Percentiles rank a stretch among this genome's conserved stretches.
Evolutionary conservation across 2,113 vertebrate species (phyloP).

Genomic region (Hepsetus odoe): DNA sequence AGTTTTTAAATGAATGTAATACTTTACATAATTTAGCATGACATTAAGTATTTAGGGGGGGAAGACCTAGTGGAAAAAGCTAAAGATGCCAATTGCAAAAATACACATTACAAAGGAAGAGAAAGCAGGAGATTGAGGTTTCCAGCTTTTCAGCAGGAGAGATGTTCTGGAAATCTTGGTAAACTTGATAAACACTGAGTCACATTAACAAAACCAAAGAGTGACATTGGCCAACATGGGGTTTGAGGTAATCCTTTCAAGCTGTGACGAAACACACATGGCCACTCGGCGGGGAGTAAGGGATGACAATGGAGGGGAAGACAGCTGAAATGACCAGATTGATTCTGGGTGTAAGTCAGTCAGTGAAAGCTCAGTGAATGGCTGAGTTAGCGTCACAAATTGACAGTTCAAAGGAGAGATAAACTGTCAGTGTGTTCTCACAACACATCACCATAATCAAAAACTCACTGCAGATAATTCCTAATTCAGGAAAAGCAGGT

Average conservation of each 20-base stretch:
- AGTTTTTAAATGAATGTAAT: no score
- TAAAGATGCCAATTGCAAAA: no score
- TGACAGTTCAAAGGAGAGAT: slow-evolving; percentile 24
- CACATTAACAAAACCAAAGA: slow-evolving; percentile 35
- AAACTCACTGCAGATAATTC: not conserved
- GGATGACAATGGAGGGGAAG: slow-evolving; percentile 35
- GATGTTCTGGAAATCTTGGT: slow-evolving; percentile 1
- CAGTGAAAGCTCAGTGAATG: slow-evolving; percentile 17
- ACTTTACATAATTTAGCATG: no score
- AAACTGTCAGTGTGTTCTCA: not conserved
- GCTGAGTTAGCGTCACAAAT: not conserved
- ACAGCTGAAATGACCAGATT: slow-evolving; percentile 36
- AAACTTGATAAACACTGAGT: slow-evolving; percentile 46
- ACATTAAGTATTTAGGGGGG: no score
- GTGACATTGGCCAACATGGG: slow-evolving; percentile 41
- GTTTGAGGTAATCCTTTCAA: slow-evolving; percentile 49
- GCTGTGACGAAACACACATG: slow-evolving; percentile 42
- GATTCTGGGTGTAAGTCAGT: slow-evolving; percentile 22
- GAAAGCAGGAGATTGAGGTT: not conserved
- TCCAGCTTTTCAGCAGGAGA: slow-evolving; percentile 20
- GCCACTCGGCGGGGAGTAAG: slow-evolving; percentile 20
- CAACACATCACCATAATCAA: not conserved
- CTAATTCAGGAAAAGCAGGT: no score
- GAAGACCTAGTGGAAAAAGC: no score
- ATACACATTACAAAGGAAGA: not conserved